Evolutionary conservation across 2,113 vertebrate genomes (phyloP), one percentile per base, ranked within the genome.

Genomic region (Numida meleagris): DNA sequence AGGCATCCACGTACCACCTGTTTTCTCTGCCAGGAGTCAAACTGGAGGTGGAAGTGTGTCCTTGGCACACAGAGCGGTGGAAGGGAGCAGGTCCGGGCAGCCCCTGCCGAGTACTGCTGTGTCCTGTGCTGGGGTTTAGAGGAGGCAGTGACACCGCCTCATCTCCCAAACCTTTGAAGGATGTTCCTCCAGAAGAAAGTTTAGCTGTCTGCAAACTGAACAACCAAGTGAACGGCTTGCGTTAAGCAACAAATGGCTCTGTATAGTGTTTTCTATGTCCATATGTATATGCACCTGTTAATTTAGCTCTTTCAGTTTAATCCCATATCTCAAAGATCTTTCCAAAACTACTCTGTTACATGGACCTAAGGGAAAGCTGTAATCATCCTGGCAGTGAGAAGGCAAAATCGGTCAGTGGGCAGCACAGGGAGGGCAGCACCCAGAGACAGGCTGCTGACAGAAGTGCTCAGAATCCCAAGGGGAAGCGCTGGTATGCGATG

Each of bases 71-170:
- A 50, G 46, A 70, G 40, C 21, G 8, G 38, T 3, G n/a, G 16
- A 23, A 45, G 43, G 36, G 42, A n/a, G 38, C 0, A 0, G 21
- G n/a, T n/a, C n/a, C n/a, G n/a, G n/a, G 38, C 53, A 46, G 51
- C 29, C 10, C 27, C 21, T 48, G 14, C 4, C 0, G 4, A 27
- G 33, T 3, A 0, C 6, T 50, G 42, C 59, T 1, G 0, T 7
- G 79, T 40, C 20, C 4, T 3, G 59, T 45, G 42, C 29, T 2
- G 16, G 45, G 23, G 34, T 24, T 34, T 15, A 4, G 31, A 33
- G n/a, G 21, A 6, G 31, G 48, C 16, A 40, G 31, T 2, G 25
- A 25, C 63, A 70, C 43, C 58, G 38, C 15, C 46, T 9, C 10
- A 0, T 43, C 62, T 61, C 29, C 40, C 14, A 62, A 14, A 50